Evolutionary conservation across 2,113 vertebrate species (phyloP).

Genomic region (Phalacrocorax pelagicus): DNA sequence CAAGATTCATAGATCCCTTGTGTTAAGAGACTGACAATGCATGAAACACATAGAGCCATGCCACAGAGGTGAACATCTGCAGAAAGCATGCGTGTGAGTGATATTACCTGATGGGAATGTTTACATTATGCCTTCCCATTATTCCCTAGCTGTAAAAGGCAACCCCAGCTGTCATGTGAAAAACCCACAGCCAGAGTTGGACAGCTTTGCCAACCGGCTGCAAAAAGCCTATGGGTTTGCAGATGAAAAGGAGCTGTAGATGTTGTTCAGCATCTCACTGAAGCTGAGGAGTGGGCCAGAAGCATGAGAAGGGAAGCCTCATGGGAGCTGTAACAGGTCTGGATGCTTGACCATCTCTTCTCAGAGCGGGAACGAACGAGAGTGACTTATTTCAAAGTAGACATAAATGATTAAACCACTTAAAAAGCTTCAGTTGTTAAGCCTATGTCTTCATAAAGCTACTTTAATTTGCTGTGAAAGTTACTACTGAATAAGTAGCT

Average conservation of each 20-base stretch:
- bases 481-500: not conserved
- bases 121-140: not conserved
- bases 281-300: not conserved
- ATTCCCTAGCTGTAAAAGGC: not conserved
- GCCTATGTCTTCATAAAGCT: not conserved
- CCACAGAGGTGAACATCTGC: not conserved
- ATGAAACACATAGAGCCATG: not conserved
- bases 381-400: not conserved
- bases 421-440: not conserved
- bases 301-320: not conserved
- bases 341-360: not conserved
- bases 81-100: not conserved
- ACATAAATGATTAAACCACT: not conserved
- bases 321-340: not conserved
- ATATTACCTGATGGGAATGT: not conserved
- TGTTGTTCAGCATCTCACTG: not conserved
- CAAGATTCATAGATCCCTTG: not conserved
- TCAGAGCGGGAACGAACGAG: not conserved
- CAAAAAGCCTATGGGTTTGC: not conserved
- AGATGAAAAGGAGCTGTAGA: not conserved
- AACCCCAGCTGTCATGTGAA: not conserved
- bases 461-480: not conserved
- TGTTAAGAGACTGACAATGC: not conserved
- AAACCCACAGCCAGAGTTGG: not conserved
- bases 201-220: not conserved